Base-by-base conservation (phyloP, 2,113 vertebrate species). In the Meriones unguiculatus region DNA sequence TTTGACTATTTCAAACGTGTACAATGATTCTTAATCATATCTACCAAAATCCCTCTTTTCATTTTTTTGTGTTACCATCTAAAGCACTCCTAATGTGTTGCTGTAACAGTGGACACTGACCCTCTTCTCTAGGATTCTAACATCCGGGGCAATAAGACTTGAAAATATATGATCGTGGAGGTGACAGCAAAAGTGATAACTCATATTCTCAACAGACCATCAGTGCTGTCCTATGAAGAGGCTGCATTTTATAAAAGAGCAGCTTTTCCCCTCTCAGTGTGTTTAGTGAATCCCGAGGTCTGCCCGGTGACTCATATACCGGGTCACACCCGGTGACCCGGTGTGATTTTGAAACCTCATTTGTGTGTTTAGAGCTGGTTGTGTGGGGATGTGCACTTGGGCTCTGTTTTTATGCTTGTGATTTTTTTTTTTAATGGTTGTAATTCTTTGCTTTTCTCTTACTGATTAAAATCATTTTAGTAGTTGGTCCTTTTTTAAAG, bases 391-490 rank as follows among this genome's bases (percentile, higher is more conserved):
- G 59, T 62, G 72, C 6, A 59, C 24, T 96, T 22, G n/a, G 57
- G 30, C 89, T 89, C 77, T 94, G 0, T 82, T 92, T 95, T 95
- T 96, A 91, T 94, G 15, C 20, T 70, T 75, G 0, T 93, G 77
- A 95, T 38, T 38, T 72, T 72, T 91, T 96, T 0, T 89, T 92
- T 95, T 94, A 96, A 91, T 95, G 12, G 30, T 76, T 82, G 0
- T 93, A 86, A 95, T 80, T 95, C 41, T 89, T 67, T 95, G 65
- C 50, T 94, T 97, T 67, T 35, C 78, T 93, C 65, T 97, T 78
- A 89, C 59, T 95, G 41, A 96, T 77, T 72, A 95, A 85, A 32
- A 87, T 24, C 87, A 85, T 95, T 91, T 92, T 90, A 75, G 57
- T 93, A 93, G 30, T 25, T 93, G 25, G 22, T 9, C 14, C n/a